Evolutionary conservation across 2,888 invertebrate species (phyloP).

Genomic region (Augochlorella aurata): DNA sequence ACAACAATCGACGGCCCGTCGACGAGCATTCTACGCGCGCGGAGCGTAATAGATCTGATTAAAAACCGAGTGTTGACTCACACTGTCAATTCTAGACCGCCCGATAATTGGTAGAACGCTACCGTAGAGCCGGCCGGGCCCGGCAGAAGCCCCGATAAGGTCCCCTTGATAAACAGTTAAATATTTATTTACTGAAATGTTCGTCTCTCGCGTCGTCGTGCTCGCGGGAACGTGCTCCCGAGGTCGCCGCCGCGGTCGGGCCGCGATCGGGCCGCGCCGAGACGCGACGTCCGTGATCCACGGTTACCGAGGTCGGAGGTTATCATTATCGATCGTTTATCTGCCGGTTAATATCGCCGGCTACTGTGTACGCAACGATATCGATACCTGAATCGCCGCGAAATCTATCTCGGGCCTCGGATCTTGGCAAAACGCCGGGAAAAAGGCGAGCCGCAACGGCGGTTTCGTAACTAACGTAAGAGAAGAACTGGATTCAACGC

Average conservation of each 20-base stretch:
- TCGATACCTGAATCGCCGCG: conserved; percentile 3
- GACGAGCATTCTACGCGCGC: conserved; percentile 2
- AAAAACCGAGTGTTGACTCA: conserved; percentile 41
- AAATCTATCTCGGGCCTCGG: neutral
- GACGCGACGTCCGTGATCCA: neutral
- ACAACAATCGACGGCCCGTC: conserved; percentile 1
- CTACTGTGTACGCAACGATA: neutral
- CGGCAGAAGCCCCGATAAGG: conserved; percentile 30
- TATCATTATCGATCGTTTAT: conserved; percentile 17
- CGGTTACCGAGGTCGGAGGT: conserved; percentile 3
- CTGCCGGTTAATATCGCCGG: neutral
- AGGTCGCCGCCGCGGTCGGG: neutral
- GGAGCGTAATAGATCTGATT: conserved; percentile 27
- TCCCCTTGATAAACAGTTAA: conserved; percentile 35
- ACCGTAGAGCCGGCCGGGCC: neutral
- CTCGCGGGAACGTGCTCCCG: neutral
- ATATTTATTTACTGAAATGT: conserved; percentile 52
- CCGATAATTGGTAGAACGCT: neutral
- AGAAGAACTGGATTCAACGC: neutral
- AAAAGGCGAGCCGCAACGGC: neutral
- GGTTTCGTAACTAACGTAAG: conserved; percentile 13
- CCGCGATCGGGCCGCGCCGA: neutral
- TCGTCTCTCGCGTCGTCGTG: conserved; percentile 27
- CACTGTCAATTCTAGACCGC: neutral
- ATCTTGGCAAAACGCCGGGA: neutral